Evolutionary conservation across 64 coral and sea anemone genomes (phyloP).

Genomic region (Stichodactyla helianthus): DNA sequence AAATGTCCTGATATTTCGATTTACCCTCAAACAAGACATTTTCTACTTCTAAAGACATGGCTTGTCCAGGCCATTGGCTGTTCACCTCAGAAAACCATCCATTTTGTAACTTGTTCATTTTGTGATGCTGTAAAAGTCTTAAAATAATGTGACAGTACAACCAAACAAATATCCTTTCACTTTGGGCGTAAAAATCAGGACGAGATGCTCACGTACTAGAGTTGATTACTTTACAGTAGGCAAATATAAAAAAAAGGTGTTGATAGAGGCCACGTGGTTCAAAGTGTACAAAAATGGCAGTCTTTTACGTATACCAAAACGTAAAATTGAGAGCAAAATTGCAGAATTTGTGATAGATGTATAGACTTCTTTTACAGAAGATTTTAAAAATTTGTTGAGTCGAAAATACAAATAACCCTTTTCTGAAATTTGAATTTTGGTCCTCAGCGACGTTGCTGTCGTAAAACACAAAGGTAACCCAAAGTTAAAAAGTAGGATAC

Average conservation of each 20-base stretch:
- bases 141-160: not conserved
- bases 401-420: not conserved
- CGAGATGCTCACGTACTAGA: too few relatives aligned
- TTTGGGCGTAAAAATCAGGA: too few relatives aligned
- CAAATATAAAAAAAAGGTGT: too few relatives aligned
- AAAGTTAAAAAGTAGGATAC: not conserved
- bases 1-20: constrained; percentile 90
- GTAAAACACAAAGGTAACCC: not conserved
- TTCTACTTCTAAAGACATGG: constrained; percentile 81
- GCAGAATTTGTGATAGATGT: not conserved
- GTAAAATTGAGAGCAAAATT: not conserved
- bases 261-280: not conserved
- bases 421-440: not conserved
- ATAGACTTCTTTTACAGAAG: not conserved
- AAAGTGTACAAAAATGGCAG: not conserved
- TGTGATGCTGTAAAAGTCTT: not conserved
- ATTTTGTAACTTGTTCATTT: constrained; percentile 74
- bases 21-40: constrained; percentile 76
- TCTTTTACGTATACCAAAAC: not conserved
- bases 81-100: constrained; percentile 97
- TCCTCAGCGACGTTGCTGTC: not conserved
- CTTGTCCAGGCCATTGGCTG: constrained; percentile 83
- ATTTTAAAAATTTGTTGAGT: not conserved
- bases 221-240: too few relatives aligned
- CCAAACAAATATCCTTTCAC: too few relatives aligned